Conservation (phyloP, 2,113 vertebrate genomes). For the Leptosomus discolor region DNA sequence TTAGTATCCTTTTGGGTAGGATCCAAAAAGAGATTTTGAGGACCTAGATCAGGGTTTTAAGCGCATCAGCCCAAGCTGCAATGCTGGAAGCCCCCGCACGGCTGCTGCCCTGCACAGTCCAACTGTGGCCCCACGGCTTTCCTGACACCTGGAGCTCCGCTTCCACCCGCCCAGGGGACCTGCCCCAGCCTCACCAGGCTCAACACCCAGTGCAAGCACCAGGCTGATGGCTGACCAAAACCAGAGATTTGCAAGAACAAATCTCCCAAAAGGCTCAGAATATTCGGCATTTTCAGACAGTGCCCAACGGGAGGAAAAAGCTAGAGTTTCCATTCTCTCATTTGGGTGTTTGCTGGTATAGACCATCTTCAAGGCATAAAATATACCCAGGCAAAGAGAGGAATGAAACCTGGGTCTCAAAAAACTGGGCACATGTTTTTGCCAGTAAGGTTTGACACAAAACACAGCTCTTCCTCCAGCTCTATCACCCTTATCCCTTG, state of each 20-base stretch:
- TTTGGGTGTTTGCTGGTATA: not conserved
- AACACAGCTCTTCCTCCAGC: not conserved
- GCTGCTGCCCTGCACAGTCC: not conserved
- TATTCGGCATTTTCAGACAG: not conserved
- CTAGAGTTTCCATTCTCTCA: not conserved
- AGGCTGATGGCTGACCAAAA: not conserved
- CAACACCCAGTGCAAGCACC: rapidly evolving
- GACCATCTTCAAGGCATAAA: not conserved
- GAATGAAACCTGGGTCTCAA: not conserved
- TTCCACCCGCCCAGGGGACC: not conserved
- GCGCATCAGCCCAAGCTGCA: not conserved
- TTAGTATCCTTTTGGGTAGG: not conserved
- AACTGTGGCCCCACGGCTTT: rapidly evolving
- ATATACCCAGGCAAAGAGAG: not conserved
- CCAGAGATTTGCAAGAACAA: no score
- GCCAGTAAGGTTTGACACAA: not conserved
- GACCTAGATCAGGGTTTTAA: not conserved
- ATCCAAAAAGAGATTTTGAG: not conserved
- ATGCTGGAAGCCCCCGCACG: no score
- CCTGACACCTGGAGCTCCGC: rapidly evolving
- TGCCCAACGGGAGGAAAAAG: not conserved
- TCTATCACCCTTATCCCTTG: not conserved
- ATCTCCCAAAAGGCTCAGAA: not conserved
- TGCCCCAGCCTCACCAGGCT: not conserved
- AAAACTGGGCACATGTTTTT: not conserved